Evolutionary conservation across 2,888 invertebrate genomes (phyloP), one percentile per base, ranked within the genome.

Genomic region (Tenthredo mesomela): DNA sequence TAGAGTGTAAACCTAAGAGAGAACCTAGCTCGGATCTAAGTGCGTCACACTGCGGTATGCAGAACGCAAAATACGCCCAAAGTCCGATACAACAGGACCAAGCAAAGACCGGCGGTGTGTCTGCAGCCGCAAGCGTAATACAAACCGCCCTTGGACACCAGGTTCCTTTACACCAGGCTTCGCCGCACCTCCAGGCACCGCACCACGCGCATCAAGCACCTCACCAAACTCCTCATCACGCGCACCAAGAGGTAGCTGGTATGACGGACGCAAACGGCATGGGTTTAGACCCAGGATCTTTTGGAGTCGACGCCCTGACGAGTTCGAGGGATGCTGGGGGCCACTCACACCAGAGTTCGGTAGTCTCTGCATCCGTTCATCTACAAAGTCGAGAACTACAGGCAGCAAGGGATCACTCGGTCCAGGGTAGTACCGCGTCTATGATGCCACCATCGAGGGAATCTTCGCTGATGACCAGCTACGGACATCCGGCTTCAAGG

Each of bases 221-320:
- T 61, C 90, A 91, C 43, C 91, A 82, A 75, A 85, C 80, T 65
- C 86, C 71, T 25, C 85, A 80, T 50, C 87, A 86, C 65, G 87
- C 86, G 84, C 91, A 91, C 1, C 87, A 90, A 6, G 85, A 90
- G 12, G 91, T 92, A 33, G 91, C 91, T 82, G 93, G 93, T 12
- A 92, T 93, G 0, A 89, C 92, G 33, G 92, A 93, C 90, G 85
- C 84, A 37, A 87, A 85, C 25, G 85, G 82, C 12, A 82, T 82
- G 71, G 92, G 91, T 0, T 92, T 89, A 87, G 94, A 92, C 82
- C 92, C 93, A 0, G 94, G 94, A 6, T 94, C 94, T 4, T 95
- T 95, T 89, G 95, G 94, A 89, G 95, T 95, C n/a, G 95, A 95
- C 89, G 95, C 95, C 83, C 91, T 95, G 86, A 95, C 95, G 94